phyloP scores from a whole-genome alignment of 2,113 vertebrate species.

The Garra rufa region DNA sequence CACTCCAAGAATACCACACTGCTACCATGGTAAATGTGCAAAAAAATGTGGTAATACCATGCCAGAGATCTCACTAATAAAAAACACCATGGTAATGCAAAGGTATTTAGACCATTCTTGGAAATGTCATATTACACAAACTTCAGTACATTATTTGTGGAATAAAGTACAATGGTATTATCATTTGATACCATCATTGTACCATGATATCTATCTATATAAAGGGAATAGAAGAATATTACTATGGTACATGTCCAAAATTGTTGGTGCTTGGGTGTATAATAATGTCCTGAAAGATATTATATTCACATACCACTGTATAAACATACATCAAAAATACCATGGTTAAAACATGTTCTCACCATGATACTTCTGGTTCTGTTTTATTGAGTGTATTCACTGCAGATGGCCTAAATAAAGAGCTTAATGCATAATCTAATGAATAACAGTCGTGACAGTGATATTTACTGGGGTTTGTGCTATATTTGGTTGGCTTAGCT shows the following conservation, averaged over 20 bases:
- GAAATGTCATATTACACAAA: background rate
- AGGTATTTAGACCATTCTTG: too few relatives aligned
- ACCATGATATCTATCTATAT: background rate
- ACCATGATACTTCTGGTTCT: background rate
- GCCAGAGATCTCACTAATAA: background rate
- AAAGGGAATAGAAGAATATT: background rate
- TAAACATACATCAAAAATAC: background rate
- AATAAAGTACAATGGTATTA: background rate
- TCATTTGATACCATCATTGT: background rate
- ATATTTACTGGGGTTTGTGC: background rate
- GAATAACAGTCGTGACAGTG: background rate
- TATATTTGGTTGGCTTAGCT: background rate
- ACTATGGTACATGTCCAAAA: background rate
- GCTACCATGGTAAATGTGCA: background rate
- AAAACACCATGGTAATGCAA: background rate
- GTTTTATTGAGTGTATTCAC: background rate
- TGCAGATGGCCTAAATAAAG: background rate
- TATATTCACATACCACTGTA: background rate
- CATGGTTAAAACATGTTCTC: background rate
- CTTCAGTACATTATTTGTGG: too few relatives aligned
- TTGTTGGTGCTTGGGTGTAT: background rate
- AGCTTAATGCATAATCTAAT: background rate
- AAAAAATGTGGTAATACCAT: background rate
- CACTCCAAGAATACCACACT: background rate
- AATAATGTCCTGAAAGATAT: too few relatives aligned